Conservation (phyloP, 2,888 invertebrate genomes). For the Frankliniella intonsa region DNA sequence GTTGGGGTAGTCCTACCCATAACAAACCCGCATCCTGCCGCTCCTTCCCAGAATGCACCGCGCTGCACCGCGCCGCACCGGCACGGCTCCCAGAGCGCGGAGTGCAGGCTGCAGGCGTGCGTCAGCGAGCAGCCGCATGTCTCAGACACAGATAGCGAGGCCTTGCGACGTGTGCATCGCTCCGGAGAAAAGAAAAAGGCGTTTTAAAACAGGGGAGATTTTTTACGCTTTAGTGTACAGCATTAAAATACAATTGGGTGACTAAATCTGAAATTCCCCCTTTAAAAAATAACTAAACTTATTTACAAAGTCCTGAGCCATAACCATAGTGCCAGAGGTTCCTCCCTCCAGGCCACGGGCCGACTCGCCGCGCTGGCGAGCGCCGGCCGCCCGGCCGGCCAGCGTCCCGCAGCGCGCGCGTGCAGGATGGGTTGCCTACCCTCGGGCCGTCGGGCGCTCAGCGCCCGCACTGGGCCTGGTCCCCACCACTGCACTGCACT, state of each 20-base stretch:
- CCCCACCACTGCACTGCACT: no score
- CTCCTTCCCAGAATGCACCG: no score
- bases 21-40: no score
- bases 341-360: neutral
- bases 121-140: neutral
- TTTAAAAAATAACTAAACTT: no score
- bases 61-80: neutral
- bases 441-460: neutral
- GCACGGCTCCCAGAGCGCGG: neutral
- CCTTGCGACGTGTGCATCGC: neutral
- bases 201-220: no score
- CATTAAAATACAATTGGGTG: no score
- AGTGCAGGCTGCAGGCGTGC: neutral
- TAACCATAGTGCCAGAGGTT: neutral
- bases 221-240: no score
- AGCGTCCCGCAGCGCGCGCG: neutral
- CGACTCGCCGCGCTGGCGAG: neutral
- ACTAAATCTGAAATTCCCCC: no score
- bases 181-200: neutral
- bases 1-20: slow-evolving; percentile 7
- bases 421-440: neutral
- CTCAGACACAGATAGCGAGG: neutral
- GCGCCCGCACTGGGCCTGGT: neutral
- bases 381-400: neutral
- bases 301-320: neutral